Evolutionary conservation across 2,888 invertebrate genomes (phyloP).

Genomic region (Orchestes rusci): DNA sequence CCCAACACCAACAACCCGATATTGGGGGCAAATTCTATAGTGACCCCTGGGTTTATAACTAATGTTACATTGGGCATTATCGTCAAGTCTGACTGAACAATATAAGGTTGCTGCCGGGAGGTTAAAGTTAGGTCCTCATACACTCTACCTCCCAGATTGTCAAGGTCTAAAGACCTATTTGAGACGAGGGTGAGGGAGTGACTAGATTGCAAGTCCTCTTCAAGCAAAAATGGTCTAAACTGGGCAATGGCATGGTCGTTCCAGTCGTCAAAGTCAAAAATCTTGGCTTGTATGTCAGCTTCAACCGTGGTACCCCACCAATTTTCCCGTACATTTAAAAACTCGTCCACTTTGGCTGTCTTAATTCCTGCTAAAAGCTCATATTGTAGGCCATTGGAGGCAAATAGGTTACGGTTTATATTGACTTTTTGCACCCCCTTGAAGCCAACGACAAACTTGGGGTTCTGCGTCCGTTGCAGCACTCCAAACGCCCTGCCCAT

Average conservation of each 20-base stretch:
- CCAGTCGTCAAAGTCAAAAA: constrained; percentile 99
- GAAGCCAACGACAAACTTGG: constrained; percentile 83
- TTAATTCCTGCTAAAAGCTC: constrained; percentile 87
- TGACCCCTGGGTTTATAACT: constrained; percentile 80
- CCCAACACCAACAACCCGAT: constrained; percentile 90
- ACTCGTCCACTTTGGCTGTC: constrained; percentile 81
- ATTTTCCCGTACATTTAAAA: constrained; percentile 83
- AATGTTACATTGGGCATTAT: constrained; percentile 91
- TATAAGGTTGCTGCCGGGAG: constrained; percentile 56
- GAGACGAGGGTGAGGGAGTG: constrained; percentile 60
- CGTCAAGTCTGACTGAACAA: constrained; percentile 84
- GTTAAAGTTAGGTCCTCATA: constrained; percentile 60
- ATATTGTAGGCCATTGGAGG: constrained; percentile 76
- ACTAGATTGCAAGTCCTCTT: constrained; percentile 69
- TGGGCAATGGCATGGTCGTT: constrained; percentile 93
- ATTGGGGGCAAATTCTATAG: constrained; percentile 90
- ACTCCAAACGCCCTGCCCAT: constrained; percentile 37
- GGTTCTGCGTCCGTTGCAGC: constrained; percentile 45
- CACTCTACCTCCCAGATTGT: constrained; percentile 71
- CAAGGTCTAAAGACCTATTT: constrained; percentile 52
- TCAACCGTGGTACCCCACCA: constrained; percentile 91
- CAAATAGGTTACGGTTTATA: constrained; percentile 82
- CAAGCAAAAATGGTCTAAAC: constrained; percentile 80
- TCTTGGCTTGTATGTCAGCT: constrained; percentile 66
- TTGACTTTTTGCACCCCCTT: constrained; percentile 92